A percentile compares a stretch with the other conserved stretches of the same genome.
phyloP scores from a whole-genome alignment of 2,797 vertebrate genomes.

The Scarus forsteni region DNA sequence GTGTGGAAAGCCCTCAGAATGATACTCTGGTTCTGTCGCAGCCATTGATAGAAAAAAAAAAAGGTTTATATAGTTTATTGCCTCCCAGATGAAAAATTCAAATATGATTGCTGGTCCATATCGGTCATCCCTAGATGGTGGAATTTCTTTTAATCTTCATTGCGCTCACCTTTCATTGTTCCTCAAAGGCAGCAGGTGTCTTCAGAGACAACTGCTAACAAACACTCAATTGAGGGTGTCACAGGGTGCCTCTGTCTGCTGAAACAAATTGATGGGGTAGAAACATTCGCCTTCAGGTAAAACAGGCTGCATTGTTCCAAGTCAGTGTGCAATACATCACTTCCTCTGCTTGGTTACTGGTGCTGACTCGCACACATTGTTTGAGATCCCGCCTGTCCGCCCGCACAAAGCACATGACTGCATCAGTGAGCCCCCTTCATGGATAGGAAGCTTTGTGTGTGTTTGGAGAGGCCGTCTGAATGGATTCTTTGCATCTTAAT shows the following conservation, averaged over 20 bases:
- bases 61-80: too few species aligned
- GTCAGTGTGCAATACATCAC: slow-evolving; percentile 79
- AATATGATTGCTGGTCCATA: too few species aligned
- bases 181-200: slow-evolving; percentile 52
- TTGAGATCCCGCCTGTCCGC: slow-evolving; percentile 63
- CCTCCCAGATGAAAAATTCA: too few species aligned
- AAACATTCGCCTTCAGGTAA: slow-evolving; percentile 76
- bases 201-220: slow-evolving; percentile 59
- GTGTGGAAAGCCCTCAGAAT: too few species aligned
- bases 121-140: too few species aligned
- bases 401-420: slow-evolving; percentile 65
- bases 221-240: slow-evolving; percentile 65
- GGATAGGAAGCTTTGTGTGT: slow-evolving; percentile 58
- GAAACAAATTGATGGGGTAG: slow-evolving; percentile 74
- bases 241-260: slow-evolving; percentile 60
- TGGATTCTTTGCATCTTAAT: slow-evolving; percentile 66
- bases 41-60: too few species aligned
- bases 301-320: slow-evolving; percentile 76
- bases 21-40: too few species aligned
- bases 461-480: slow-evolving; percentile 44
- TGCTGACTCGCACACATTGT: slow-evolving; percentile 78
- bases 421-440: slow-evolving; percentile 34
- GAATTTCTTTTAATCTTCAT: not conserved
- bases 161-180: slow-evolving; percentile 6
- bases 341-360: slow-evolving; percentile 70